Evolutionary conservation across 2,113 vertebrate species (phyloP).

Genomic region (Spea multiplicata): DNA sequence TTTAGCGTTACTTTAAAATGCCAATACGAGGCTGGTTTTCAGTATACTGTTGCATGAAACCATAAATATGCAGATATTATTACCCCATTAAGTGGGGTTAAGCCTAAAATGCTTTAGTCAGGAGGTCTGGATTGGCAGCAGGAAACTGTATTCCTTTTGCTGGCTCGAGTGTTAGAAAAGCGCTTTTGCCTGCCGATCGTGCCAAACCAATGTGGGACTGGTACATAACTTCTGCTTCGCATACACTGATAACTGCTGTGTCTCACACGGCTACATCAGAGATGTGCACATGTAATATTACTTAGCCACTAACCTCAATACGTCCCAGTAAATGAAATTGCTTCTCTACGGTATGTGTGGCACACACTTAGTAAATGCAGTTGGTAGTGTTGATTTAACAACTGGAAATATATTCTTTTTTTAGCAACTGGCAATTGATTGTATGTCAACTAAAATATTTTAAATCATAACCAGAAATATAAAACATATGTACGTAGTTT

Average conservation of each 20-base stretch:
- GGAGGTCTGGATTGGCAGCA: conserved; percentile 16
- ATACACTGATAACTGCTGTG: conserved; percentile 24
- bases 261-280: conserved; percentile 22
- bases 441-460: conserved; percentile 39
- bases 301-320: conserved; percentile 34
- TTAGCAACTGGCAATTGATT: conserved; percentile 43
- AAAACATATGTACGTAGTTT: conserved; percentile 42
- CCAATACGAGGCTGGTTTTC: background rate
- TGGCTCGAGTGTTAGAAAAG: conserved; percentile 2
- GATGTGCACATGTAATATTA: conserved; percentile 30
- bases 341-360: conserved; percentile 23
- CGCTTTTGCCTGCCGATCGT: background rate
- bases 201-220: conserved; percentile 39
- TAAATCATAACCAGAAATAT: conserved; percentile 38
- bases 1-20: background rate
- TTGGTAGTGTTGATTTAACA: conserved; percentile 36
- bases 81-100: conserved; percentile 28
- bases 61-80: conserved; percentile 1
- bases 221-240: conserved; percentile 5
- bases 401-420: conserved; percentile 44
- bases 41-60: background rate
- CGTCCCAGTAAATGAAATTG: conserved; percentile 25
- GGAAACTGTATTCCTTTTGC: conserved; percentile 16
- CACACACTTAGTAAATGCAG: conserved; percentile 24
- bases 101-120: conserved; percentile 29